These are phyloP conservation scores for Pecten maximus DNA, from an alignment of 2,888 invertebrate genomes.

Conservation along the genomic window DNA sequence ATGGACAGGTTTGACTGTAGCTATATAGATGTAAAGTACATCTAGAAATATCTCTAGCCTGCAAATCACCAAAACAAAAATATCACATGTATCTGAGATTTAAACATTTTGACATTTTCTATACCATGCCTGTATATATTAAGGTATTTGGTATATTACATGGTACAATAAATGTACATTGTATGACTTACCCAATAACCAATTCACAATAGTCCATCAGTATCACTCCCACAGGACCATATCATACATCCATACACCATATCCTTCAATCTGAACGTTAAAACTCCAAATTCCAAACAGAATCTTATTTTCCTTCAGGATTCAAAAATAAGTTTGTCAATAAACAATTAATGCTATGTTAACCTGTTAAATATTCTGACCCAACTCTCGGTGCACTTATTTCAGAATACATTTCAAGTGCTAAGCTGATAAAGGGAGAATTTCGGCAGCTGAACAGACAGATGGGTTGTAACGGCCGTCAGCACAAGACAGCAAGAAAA, in stretches of 20 bases:
- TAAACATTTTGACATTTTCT: too few relatives aligned
- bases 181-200: neutral
- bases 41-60: too few relatives aligned
- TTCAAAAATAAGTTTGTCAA: neutral
- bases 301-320: neutral
- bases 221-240: neutral
- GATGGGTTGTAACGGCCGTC: conserved; percentile 20
- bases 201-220: neutral
- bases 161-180: too few relatives aligned
- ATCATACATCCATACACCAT: neutral
- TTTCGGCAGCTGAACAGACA: conserved; percentile 16
- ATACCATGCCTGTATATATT: too few relatives aligned
- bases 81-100: too few relatives aligned
- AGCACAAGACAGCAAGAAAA: neutral
- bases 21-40: too few relatives aligned
- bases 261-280: neutral
- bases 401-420: neutral
- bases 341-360: neutral
- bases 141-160: too few relatives aligned
- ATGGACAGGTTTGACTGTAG: too few relatives aligned
- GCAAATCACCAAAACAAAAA: too few relatives aligned
- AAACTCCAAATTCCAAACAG: neutral
- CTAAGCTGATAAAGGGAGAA: neutral
- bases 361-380: neutral
- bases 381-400: neutral